phyloP scores from a whole-genome alignment of 2,113 vertebrate genomes.

The Axis porcinus region DNA sequence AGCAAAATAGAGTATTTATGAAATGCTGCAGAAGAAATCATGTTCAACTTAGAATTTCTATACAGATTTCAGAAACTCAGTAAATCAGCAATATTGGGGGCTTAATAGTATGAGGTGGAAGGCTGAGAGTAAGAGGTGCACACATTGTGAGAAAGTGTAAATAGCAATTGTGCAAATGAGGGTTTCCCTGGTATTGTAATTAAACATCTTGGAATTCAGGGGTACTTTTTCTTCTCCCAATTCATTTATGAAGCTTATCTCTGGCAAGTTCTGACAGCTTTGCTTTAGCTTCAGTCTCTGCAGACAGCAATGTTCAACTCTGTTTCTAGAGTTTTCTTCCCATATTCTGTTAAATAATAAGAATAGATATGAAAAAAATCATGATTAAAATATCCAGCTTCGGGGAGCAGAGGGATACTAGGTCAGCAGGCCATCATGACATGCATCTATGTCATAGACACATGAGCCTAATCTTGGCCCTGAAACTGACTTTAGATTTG shows the following conservation, averaged over 20 bases:
- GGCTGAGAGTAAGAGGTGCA: not conserved
- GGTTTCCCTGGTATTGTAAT: constrained; percentile 48
- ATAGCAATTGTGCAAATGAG: constrained; percentile 22
- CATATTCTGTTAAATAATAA: not conserved
- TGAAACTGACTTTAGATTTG: not conserved
- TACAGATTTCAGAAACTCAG: not conserved
- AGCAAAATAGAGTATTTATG: not conserved
- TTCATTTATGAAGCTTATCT: constrained; percentile 37
- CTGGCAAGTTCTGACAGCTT: constrained; percentile 1
- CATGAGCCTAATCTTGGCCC: not conserved
- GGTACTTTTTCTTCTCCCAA: not conserved
- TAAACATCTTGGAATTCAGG: constrained; percentile 50
- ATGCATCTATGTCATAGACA: not conserved
- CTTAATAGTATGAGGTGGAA: not conserved
- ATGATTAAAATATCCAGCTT: not conserved
- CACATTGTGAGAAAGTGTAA: constrained; percentile 16
- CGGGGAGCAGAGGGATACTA: not conserved
- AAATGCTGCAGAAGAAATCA: constrained; percentile 33
- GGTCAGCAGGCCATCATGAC: not conserved
- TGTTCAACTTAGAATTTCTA: constrained; percentile 5
- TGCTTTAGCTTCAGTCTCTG: not conserved
- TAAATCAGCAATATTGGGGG: not conserved
- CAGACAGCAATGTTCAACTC: not conserved
- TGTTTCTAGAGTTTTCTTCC: not conserved
- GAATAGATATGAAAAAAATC: not conserved